Evolutionary conservation across 1,140 invertebrate genomes (phyloP).

Genomic region (Meloidogyne hapla): DNA sequence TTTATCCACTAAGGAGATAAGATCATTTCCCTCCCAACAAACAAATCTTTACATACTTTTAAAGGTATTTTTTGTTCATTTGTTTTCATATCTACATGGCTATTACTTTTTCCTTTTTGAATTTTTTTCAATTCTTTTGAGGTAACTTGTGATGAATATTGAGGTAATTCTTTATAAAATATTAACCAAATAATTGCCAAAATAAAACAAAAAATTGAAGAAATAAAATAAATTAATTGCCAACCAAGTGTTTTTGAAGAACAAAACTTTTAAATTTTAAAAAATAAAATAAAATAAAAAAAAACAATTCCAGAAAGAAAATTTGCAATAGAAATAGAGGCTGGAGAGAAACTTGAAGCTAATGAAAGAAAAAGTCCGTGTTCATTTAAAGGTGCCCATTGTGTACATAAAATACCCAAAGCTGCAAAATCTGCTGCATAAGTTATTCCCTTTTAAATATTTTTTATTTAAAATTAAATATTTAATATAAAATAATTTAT

Average conservation of each 20-base stretch:
- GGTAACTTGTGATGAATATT: conserved; percentile 28
- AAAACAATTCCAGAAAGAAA: conserved; percentile 35
- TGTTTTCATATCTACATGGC: conserved; percentile 41
- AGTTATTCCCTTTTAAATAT: conserved; percentile 23
- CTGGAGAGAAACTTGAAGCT: conserved; percentile 43
- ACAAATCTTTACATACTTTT: conserved; percentile 7
- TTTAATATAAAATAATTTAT: no score
- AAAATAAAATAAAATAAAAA: neutral
- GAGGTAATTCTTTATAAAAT: conserved; percentile 46
- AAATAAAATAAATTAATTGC: conserved; percentile 45
- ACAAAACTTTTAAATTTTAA: neutral
- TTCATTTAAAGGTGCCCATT: conserved; percentile 45
- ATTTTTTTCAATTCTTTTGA: conserved; percentile 39
- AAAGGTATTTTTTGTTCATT: conserved; percentile 38
- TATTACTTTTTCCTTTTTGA: conserved; percentile 38
- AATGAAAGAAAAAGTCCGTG: conserved; percentile 44
- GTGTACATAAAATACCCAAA: conserved; percentile 42
- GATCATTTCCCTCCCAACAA: no score
- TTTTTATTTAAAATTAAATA: neutral
- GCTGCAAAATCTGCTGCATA: conserved; percentile 46
- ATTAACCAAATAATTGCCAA: conserved; percentile 42
- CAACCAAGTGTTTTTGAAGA: conserved; percentile 32
- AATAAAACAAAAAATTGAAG: conserved; percentile 31
- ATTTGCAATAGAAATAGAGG: conserved; percentile 40
- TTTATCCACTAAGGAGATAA: no score